Base-by-base conservation (phyloP, 2,888 invertebrate genomes). In the Myopa testacea region DNA sequence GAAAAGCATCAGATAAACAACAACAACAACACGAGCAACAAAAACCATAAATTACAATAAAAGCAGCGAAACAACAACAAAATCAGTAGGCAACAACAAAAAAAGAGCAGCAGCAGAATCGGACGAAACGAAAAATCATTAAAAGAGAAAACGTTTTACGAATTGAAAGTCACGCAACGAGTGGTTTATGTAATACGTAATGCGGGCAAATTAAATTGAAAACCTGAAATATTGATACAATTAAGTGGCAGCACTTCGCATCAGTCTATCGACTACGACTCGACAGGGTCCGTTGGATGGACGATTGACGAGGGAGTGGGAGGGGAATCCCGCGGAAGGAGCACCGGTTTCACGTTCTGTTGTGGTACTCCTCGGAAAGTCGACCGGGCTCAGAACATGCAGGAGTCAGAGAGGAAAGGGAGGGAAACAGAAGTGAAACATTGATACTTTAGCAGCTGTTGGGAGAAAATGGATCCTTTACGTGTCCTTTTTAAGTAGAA, bases 161-260 rank as follows among this genome's bases (percentile, higher is more conserved):
- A 86, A 86, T 86, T 85, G 84, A 86, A 86, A 86, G 86, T 86
- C 87, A 88, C 87, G 86, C 87, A 86, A 88, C 83, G 81, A 82
- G 81, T 84, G 83, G 80, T 78, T 26, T 26, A 26, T 80, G 76
- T 58, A 5, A 62, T 26, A 34, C 52, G 8, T 16, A 4, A 38
- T 19, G 55, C n/a, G 8, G 50, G 45, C 45, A 73, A 63, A 52
- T 58, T 67, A 10, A 69, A 75, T 60, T 60, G 34, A 78, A 74
- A 19, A 45, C 73, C 38, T 34, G 62, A 62, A 73, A 62, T 76
- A 65, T 65, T 63, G 71, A 52, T 55, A 37, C 34, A 71, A 76
- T 63, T 55, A 71, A 76, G 71, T 71, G 65, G 65, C 60, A 71
- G 55, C 58, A 45, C n/a, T 26, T 70, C 71, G 71, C 10, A 34